Base-by-base conservation (phyloP, 2,113 vertebrate species). In the Otis tarda region DNA sequence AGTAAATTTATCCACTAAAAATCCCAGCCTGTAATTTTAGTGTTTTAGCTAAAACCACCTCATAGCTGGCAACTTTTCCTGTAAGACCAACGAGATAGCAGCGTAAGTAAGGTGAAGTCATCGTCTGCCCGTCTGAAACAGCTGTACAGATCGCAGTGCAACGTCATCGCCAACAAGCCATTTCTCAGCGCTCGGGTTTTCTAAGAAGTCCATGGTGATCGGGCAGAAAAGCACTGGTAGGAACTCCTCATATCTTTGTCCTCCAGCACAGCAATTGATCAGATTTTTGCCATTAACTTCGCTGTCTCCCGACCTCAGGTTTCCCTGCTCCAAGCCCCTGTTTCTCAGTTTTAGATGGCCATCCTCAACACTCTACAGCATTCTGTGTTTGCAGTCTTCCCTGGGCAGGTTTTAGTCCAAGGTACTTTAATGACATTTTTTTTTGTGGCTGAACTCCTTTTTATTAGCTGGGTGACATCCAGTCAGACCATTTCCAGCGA, bases 1-100 rank as follows among this genome's bases (percentile, higher is more conserved):
- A 91, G 87, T 65, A 69, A 95, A 96, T 85, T 76, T 55, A 71
- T 18, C 80, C 50, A 71, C 77, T 95, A 82, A 93, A 93, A 97
- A 70, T 28, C 61, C 81, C 31, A 63, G 35, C 53, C 60, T 79
- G 47, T 77, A 87, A 85, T 84, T 89, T 76, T 33, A 93, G 63
- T 63, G 73, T 33, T 84, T 87, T 91, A 47, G 87, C 69, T 87
- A 80, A 73, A 97, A 61, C 27, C 53, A 24, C 63, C 67, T 92
- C 59, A 3, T 41, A 73, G 39, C 60, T 79, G n/a, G 70, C 61
- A 92, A 89, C 39, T 43, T n/a, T 21, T 81, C 77, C 74, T 71
- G 71, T 50, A 43, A 69, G 57, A 82, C 64, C 43, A 71, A 52
- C 0, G 10, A 82, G 88, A 41, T 31, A 27, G 3, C 33, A 33